phyloP scores from a whole-genome alignment of 2,888 invertebrate species.

The Agelastica alni region DNA sequence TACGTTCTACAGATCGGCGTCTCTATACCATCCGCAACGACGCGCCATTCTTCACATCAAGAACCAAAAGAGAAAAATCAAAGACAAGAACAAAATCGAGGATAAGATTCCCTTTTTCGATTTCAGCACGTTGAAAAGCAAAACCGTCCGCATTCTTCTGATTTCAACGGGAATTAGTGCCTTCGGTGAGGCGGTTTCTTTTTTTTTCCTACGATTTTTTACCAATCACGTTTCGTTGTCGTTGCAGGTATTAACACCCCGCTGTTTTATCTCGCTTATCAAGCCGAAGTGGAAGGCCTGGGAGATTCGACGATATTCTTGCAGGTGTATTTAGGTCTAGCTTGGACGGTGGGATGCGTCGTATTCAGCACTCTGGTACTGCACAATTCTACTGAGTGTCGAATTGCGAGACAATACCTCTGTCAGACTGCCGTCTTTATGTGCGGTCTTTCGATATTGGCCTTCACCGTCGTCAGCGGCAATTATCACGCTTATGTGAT shows the following conservation, averaged over 20 bases:
- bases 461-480: constrained; percentile 76
- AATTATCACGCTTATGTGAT: constrained; percentile 77
- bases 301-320: constrained; percentile 55
- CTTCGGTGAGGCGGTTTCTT: constrained; percentile 68
- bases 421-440: constrained; percentile 81
- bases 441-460: constrained; percentile 76
- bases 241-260: constrained; percentile 72
- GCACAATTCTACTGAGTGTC: constrained; percentile 80
- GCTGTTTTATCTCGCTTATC: constrained; percentile 80
- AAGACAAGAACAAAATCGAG: constrained; percentile 75
- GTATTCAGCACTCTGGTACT: constrained; percentile 83
- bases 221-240: too few relatives aligned
- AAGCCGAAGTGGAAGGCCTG: constrained; percentile 74
- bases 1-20: constrained; percentile 85
- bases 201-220: too few relatives aligned
- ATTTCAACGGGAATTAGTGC: constrained; percentile 79
- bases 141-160: constrained; percentile 81
- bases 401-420: constrained; percentile 83
- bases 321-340: constrained; percentile 78
- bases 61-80: constrained; percentile 83
- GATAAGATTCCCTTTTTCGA: constrained; percentile 86
- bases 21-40: constrained; percentile 84
- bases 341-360: constrained; percentile 81
- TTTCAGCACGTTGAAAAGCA: constrained; percentile 81
- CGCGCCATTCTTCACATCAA: constrained; percentile 86